phyloP scores from a whole-genome alignment of 2,113 vertebrate species.

The Penelope pileata region DNA sequence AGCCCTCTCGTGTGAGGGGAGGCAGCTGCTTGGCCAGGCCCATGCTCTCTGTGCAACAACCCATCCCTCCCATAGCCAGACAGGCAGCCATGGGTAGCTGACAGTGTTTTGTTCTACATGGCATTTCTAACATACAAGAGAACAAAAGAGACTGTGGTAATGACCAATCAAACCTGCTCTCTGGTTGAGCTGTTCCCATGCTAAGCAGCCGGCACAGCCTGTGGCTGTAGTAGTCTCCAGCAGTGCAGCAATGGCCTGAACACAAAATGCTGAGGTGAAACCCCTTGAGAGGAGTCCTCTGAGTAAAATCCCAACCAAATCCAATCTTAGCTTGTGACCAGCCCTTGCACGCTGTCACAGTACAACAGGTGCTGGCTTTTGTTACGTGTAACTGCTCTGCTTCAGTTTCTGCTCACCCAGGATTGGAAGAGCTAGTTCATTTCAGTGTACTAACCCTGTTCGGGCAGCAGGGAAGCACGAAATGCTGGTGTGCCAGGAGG shows the following conservation, averaged over 20 bases:
- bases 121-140: neutral
- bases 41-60: neutral
- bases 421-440: neutral
- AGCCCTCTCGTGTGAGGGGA: neutral
- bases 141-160: neutral
- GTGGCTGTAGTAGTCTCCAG: neutral
- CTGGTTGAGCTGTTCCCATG: neutral
- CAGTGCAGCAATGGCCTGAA: neutral
- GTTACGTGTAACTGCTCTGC: neutral
- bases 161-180: slow-evolving; percentile 29
- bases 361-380: neutral
- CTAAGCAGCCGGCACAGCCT: neutral
- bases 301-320: neutral
- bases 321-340: neutral
- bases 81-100: neutral
- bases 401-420: neutral
- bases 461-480: neutral
- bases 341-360: neutral
- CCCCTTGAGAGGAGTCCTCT: neutral
- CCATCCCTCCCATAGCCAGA: neutral
- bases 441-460: neutral
- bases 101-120: neutral
- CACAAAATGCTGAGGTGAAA: neutral
- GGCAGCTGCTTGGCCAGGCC: neutral
- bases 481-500: neutral